Evolutionary conservation across 1,140 invertebrate species (phyloP).

Genomic region (Hypsibius dujardini): DNA sequence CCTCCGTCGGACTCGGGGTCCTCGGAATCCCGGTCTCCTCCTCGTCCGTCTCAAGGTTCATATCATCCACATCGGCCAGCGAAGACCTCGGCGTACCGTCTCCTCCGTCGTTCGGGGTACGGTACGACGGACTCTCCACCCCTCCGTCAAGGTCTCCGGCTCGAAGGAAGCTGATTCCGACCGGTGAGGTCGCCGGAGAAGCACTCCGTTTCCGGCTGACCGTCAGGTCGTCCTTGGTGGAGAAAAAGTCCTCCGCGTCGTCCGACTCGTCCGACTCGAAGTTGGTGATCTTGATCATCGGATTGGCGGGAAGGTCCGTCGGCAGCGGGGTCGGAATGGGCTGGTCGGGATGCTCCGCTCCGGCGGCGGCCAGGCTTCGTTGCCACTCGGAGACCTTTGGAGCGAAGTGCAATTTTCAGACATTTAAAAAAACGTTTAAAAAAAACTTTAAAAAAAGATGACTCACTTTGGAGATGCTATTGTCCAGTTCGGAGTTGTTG

Average conservation of each 20-base stretch:
- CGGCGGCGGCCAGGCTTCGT: background rate
- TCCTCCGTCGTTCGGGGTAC: background rate
- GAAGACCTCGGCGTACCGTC: background rate
- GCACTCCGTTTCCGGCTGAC: too few relatives aligned
- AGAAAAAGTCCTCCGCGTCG: constrained; percentile 11
- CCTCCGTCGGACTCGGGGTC: background rate
- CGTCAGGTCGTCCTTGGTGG: background rate
- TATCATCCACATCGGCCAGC: constrained; percentile 11
- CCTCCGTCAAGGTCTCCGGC: background rate
- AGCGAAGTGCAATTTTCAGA: too few relatives aligned
- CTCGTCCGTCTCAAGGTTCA: constrained; percentile 12
- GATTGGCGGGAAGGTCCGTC: background rate
- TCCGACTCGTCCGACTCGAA: background rate
- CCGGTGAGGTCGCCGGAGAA: background rate
- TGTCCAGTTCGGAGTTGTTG: background rate
- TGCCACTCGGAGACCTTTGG: constrained; percentile 10
- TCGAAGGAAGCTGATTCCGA: background rate
- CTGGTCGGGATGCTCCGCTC: background rate
- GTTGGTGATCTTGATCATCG: background rate
- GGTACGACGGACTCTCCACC: background rate
- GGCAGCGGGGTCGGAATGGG: too few relatives aligned
- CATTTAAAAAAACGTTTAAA: too few relatives aligned
- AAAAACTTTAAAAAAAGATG: too few relatives aligned
- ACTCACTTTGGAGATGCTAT: background rate
- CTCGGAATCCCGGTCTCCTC: background rate